Conservation (phyloP, 2,113 vertebrate species). For the Felis chaus region DNA sequence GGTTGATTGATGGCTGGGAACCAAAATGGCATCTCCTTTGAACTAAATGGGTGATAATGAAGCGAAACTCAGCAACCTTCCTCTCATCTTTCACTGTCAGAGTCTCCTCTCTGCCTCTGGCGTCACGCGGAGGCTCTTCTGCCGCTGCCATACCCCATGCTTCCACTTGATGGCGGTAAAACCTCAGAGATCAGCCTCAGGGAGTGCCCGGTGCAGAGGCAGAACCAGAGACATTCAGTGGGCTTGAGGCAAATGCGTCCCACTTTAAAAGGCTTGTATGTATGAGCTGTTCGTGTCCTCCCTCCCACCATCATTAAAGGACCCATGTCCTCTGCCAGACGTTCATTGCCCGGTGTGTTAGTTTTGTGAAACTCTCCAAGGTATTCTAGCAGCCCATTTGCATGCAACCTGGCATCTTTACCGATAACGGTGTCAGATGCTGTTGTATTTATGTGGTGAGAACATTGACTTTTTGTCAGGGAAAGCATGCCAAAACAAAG, state of each 20-base stretch:
- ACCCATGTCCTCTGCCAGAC: neutral
- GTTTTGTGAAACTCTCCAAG: neutral
- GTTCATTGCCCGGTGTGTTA: neutral
- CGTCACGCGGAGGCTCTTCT: fast-evolving
- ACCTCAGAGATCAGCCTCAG: neutral
- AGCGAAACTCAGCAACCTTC: neutral
- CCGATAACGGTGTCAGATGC: neutral
- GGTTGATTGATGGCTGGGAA: neutral
- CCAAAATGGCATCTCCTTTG: neutral
- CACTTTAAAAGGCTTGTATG: neutral
- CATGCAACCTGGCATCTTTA: neutral
- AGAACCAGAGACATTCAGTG: neutral
- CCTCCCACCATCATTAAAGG: neutral
- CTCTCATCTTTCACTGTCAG: neutral
- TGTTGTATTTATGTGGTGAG: neutral
- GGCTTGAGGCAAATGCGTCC: neutral
- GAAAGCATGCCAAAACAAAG: neutral
- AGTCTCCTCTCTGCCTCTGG: fast-evolving
- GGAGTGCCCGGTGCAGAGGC: fast-evolving
- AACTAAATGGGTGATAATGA: constrained; percentile 31
- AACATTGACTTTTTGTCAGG: neutral
- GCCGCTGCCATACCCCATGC: fast-evolving
- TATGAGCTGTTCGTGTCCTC: neutral
- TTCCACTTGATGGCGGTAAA: constrained; percentile 55
- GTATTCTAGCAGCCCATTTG: neutral